Evolutionary conservation across 2,113 vertebrate genomes (phyloP).

Genomic region (Marmota monax): DNA sequence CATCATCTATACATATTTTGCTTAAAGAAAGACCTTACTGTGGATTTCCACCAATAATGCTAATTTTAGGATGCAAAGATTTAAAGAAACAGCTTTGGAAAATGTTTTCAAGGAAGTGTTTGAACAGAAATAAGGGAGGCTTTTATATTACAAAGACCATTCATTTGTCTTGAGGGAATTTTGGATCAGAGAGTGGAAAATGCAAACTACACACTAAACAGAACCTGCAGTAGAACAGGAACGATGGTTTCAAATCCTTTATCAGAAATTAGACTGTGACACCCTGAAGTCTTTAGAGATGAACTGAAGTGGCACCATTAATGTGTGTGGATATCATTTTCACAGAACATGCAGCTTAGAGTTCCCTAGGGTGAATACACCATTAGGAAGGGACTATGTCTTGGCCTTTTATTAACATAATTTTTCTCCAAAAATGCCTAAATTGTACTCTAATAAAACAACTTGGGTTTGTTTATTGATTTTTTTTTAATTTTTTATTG

Average conservation of each 20-base stretch:
- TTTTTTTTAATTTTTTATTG: too few relatives aligned
- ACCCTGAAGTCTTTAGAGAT: background rate
- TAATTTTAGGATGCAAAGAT: background rate
- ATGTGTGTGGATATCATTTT: background rate
- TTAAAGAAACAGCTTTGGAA: conserved; percentile 24
- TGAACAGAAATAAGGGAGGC: background rate
- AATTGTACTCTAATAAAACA: background rate
- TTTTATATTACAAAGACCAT: background rate
- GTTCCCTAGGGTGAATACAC: background rate
- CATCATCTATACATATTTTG: background rate
- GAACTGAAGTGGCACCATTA: background rate
- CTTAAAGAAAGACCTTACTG: background rate
- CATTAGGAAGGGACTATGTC: background rate
- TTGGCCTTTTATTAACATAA: background rate
- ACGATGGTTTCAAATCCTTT: background rate
- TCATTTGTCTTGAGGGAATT: conserved; percentile 10
- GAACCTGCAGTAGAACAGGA: background rate
- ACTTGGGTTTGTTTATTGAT: background rate
- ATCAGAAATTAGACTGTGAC: background rate
- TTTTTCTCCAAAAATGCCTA: background rate
- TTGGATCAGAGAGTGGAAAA: background rate
- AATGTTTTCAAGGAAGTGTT: background rate
- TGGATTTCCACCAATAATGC: background rate
- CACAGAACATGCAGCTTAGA: background rate
- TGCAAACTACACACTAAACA: background rate